These are phyloP conservation scores for Okamejei kenojei DNA, from an alignment of 2,797 vertebrate species.

Conservation along the genomic window DNA sequence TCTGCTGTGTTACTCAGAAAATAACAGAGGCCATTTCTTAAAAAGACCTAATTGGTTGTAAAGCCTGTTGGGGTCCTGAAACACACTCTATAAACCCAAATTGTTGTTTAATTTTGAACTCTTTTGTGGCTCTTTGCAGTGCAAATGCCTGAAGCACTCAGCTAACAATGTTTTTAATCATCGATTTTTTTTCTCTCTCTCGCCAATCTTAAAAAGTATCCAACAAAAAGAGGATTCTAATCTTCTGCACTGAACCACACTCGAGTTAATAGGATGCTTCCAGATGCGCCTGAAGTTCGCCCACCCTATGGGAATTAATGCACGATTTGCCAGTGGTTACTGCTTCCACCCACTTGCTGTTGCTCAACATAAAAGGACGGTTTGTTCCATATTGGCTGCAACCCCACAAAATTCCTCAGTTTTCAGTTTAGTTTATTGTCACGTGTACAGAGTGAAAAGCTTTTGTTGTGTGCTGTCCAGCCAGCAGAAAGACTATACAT, in stretches of 20 bases:
- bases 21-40: not conserved
- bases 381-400: not conserved
- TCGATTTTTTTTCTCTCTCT: not conserved
- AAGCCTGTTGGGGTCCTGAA: not conserved
- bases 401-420: not conserved
- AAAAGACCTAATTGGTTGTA: not conserved
- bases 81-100: not conserved
- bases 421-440: too few relatives aligned
- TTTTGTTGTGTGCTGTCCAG: too few relatives aligned
- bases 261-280: not conserved
- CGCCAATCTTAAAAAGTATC: not conserved
- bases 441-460: too few relatives aligned
- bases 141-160: not conserved
- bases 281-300: not conserved
- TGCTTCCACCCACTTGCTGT: not conserved
- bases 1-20: not conserved
- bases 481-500: too few relatives aligned
- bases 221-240: not conserved
- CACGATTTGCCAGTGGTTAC: not conserved
- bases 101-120: not conserved
- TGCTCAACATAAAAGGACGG: not conserved
- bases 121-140: not conserved
- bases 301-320: not conserved
- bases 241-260: not conserved
- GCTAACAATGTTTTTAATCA: not conserved